These are phyloP conservation scores for Galeopterus variegatus DNA, from an alignment of 2,113 vertebrate genomes.

Conservation along the genomic window DNA sequence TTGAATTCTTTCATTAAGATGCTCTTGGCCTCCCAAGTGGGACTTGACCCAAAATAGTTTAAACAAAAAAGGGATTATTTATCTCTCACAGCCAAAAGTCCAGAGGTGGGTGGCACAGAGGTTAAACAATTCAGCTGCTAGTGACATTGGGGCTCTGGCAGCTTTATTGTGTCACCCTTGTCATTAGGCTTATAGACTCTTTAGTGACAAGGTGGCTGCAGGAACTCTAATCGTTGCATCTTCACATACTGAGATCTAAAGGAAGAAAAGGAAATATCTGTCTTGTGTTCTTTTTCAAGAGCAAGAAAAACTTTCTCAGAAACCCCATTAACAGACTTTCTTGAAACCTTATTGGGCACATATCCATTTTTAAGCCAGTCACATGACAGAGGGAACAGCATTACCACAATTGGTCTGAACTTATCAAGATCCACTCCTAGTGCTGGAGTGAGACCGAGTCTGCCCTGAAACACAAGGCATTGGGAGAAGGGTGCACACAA, in stretches of 20 bases:
- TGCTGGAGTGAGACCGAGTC: not conserved
- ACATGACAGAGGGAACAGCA: not conserved
- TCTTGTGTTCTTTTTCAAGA: not conserved
- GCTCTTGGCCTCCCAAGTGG: not conserved
- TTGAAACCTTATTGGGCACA: not conserved
- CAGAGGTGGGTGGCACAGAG: not conserved
- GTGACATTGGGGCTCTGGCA: not conserved
- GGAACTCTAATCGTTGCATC: not conserved
- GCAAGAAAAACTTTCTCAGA: not conserved
- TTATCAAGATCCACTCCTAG: not conserved
- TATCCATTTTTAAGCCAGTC: not conserved
- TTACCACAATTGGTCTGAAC: not conserved
- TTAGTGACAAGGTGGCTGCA: not conserved
- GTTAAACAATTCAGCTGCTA: not conserved
- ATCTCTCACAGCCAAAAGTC: not conserved
- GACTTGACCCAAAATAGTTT: not conserved
- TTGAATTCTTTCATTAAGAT: not conserved
- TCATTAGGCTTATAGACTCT: not conserved
- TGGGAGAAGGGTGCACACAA: not conserved
- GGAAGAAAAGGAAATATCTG: not conserved
- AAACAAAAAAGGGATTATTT: not conserved
- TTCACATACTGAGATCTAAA: not conserved
- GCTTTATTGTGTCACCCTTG: not conserved
- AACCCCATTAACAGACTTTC: not conserved
- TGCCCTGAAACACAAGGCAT: not conserved